phyloP scores from a whole-genome alignment of 1,140 invertebrate genomes.

The Drosophila takahashii region DNA sequence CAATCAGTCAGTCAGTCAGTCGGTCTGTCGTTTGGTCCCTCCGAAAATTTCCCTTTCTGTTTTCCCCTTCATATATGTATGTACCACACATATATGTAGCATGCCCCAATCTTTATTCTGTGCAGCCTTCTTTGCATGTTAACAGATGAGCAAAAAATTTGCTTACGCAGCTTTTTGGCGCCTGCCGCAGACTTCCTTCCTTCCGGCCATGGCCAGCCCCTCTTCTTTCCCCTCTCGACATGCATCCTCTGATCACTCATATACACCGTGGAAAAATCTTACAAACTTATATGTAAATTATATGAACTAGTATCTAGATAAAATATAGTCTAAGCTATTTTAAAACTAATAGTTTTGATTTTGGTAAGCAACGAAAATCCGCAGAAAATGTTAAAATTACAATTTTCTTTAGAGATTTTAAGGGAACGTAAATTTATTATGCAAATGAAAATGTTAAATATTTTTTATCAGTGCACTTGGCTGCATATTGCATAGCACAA shows the following conservation, averaged over 20 bases:
- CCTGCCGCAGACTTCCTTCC: conserved; percentile 64
- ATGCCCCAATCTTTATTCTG: conserved; percentile 18
- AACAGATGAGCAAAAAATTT: conserved; percentile 50
- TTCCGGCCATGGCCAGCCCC: conserved; percentile 45
- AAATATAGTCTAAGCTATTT: no score
- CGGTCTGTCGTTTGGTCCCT: conserved; percentile 1
- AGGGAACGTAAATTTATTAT: not conserved
- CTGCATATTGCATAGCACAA: conserved; percentile 59
- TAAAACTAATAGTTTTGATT: no score
- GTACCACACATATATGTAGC: not conserved
- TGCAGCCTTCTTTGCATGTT: conserved; percentile 47
- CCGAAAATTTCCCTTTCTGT: not conserved
- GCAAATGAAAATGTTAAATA: not conserved
- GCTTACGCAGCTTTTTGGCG: conserved; percentile 75
- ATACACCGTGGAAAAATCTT: conserved; percentile 4
- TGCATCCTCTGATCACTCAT: conserved; percentile 18
- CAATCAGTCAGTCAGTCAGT: conserved; percentile 61
- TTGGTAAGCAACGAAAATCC: no score
- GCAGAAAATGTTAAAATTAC: no score
- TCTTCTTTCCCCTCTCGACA: not conserved
- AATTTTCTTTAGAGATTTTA: no score
- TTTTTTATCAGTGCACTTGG: conserved; percentile 1
- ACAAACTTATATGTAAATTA: no score
- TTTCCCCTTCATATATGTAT: not conserved
- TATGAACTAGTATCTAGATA: no score